Base-by-base conservation (phyloP, 2,113 vertebrate species). In the Cyanocitta stelleri region DNA sequence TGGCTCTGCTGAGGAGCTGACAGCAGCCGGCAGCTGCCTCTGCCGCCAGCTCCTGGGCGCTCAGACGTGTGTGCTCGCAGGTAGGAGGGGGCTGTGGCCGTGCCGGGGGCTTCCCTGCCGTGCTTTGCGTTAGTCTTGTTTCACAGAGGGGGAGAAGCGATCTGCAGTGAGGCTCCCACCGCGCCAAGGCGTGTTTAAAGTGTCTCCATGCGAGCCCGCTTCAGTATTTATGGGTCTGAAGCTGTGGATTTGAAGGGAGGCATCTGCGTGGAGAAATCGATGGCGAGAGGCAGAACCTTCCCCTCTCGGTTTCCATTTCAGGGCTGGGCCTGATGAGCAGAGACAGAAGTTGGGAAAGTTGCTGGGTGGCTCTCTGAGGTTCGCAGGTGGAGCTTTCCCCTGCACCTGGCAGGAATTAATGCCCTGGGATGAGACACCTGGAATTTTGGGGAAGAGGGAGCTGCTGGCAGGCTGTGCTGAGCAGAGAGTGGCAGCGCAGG, bases 291-390 rank as follows among this genome's bases (percentile, higher is more conserved):
- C 43, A 64, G 64, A 84, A 81, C 72, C 83, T 85, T 62, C 71
- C 90, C 26, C 32, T 1, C 2, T 7, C 44, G 77, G 66, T 59
- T 87, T 74, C 87, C 78, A 44, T 89, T 37, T 22, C 37, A 9
- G 63, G 46, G 46, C 21, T 16, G 89, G 84, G 64, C 41, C 55
- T 33, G 62, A 51, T 1, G 3, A 17, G 89, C 49, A 18, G 22
- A 43, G 61, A 0, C 54, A 61, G 41, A 79, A 93, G 68, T 94
- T 76, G 86, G 76, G 51, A 62, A 94, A 94, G 91, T 87, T 88
- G 89, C 56, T 33, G 43, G 0, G 41, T 27, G 73, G 64, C 81
- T 86, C 55, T 18, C 6, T 3, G 23, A 8, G 82, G 7, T 14
- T 67, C 35, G 43, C 37, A 74, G 83, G 56, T 58, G 56, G 48